A percentile compares a stretch with the other conserved stretches of the same genome.
Conservation (phyloP, 1,140 invertebrate genomes). For the Chymomyza costata region DNA sequence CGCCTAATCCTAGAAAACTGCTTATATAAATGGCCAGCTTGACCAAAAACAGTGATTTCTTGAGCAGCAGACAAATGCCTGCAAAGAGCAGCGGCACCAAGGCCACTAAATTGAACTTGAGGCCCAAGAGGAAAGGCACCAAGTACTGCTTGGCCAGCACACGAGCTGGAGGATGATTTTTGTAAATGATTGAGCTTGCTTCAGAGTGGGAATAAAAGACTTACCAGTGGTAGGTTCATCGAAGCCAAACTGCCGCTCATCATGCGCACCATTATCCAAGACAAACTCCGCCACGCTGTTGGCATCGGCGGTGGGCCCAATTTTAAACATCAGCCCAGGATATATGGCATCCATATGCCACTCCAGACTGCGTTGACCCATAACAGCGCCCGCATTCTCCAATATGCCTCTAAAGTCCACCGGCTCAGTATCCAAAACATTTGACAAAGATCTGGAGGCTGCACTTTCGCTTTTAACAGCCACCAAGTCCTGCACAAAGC, state of each 20-base stretch:
- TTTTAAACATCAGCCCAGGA: conserved; percentile 82
- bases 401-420: conserved; percentile 82
- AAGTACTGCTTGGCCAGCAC: conserved; percentile 81
- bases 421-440: conserved; percentile 83
- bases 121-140: conserved; percentile 83
- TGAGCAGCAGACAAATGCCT: conserved; percentile 81
- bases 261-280: conserved; percentile 77
- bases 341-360: conserved; percentile 83
- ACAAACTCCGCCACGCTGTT: conserved; percentile 84
- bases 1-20: conserved; percentile 79
- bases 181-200: not conserved
- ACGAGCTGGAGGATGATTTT: conserved; percentile 78
- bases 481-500: conserved; percentile 79
- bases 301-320: conserved; percentile 80
- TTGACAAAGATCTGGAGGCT: conserved; percentile 76
- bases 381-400: conserved; percentile 82
- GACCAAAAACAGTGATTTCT: conserved; percentile 83
- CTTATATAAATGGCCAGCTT: conserved; percentile 83
- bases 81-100: conserved; percentile 84
- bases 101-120: conserved; percentile 85
- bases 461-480: conserved; percentile 78
- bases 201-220: too few relatives aligned
- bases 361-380: conserved; percentile 82
- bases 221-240: conserved; percentile 77
- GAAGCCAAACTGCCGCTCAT: conserved; percentile 68